Percentiles rank a stretch among this genome's conserved stretches.
Conservation (phyloP, 2,888 invertebrate genomes). For the Hydraecia micacea region DNA sequence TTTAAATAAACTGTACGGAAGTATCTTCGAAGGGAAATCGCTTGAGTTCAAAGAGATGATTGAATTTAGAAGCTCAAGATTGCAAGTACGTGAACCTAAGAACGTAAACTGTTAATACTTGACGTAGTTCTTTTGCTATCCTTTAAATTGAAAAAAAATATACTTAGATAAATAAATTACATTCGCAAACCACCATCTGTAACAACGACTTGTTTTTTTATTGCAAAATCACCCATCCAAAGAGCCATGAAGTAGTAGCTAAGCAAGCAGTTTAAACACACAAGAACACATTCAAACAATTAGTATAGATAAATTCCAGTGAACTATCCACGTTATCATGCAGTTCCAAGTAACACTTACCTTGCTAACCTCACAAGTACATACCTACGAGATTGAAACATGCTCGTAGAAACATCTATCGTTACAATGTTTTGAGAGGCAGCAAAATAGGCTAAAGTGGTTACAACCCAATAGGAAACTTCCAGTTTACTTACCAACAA, state of each 20-base stretch:
- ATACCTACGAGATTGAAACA: conserved; percentile 18
- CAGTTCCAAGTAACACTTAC: not conserved
- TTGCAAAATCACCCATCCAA: too few relatives aligned
- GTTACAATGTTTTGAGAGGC: conserved; percentile 30
- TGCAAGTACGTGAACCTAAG: not conserved
- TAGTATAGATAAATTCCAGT: too few relatives aligned
- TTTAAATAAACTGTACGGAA: conserved; percentile 60
- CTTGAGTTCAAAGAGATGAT: conserved; percentile 11
- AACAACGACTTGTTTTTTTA: too few relatives aligned
- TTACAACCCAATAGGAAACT: conserved; percentile 40
- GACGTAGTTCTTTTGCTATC: not conserved
- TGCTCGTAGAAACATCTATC: conserved; percentile 24
- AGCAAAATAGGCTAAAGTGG: conserved; percentile 39
- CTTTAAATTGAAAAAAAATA: not conserved
- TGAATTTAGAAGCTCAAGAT: conserved; percentile 6
- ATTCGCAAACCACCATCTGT: too few relatives aligned
- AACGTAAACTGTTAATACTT: not conserved
- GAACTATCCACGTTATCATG: not conserved
- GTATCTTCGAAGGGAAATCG: conserved; percentile 23
- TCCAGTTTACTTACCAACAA: conserved; percentile 38
- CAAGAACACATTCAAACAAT: too few relatives aligned
- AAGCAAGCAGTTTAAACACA: too few relatives aligned
- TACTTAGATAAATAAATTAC: too few relatives aligned
- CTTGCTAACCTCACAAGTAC: not conserved
- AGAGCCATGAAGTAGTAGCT: too few relatives aligned